Evolutionary conservation across 2,888 invertebrate species (phyloP), one percentile per base, ranked within the genome.

Genomic region (Linnaemya tessellans): DNA sequence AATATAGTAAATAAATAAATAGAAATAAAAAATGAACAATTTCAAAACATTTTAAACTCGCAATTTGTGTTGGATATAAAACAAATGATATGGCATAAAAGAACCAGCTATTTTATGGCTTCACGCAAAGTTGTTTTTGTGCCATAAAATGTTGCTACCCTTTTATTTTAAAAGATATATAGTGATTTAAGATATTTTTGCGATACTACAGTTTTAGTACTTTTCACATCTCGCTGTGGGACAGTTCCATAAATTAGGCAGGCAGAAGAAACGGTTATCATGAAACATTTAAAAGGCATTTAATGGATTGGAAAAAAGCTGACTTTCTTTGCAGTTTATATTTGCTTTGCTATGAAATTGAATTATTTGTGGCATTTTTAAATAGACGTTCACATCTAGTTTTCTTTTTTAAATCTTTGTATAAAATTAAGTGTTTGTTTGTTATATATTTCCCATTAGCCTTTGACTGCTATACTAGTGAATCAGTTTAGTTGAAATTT

Each of bases 11-110:
- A 15, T 13, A 46, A 46, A 46, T 46, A 13, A 43, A 46, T n/a
- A 3, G 30, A 20, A 51, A 51, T n/a, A 46, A 46, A 51, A 67
- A 25, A 60, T 22, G 18, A 62, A 41, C 20, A 22, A 38, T 13
- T 46, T 46, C 35, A 68, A 54, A 15, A 65, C 43, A 75, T 25
- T 43, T 56, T n/a, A 38, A 54, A 54, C 13, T 10, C 25, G 3
- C 54, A 75, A 65, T 56, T 65, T 65, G 4, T 56, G 43, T 5
- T 49, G 18, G 20, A 60, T 30, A 20, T 20, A 60, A 60, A 73
- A 60, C 13, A 73, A 46, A 49, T 46, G 13, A 60, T 20, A 35
- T 20, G 11, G 8, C 38, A 20, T 20, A 74, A 51, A 62, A 49
- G 46, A 54, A 25, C 1, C n/a, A n/a, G n/a, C n/a, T 7, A 54